Evolutionary conservation across 2,113 vertebrate species (phyloP).

Genomic region (Nanger granti): DNA sequence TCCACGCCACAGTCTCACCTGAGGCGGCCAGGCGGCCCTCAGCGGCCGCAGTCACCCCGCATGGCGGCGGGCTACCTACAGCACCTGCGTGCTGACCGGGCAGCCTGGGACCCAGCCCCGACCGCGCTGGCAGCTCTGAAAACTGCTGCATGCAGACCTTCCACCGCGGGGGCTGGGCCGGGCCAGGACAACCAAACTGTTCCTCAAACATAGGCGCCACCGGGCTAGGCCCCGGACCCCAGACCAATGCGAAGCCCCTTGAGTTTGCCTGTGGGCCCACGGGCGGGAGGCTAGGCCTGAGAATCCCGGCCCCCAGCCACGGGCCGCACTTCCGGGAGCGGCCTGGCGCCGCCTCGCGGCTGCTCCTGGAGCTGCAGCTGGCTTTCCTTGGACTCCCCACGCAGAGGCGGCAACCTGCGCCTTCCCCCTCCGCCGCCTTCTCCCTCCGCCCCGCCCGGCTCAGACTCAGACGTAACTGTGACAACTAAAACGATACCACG

Average conservation of each 20-base stretch:
- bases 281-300: no score
- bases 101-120: not conserved
- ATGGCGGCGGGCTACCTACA: not conserved
- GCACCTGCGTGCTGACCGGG: not conserved
- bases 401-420: rapidly evolving
- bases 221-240: no score
- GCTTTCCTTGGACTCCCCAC: rapidly evolving
- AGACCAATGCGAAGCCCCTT: rapidly evolving
- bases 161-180: not conserved
- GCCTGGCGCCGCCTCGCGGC: not conserved
- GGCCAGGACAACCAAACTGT: not conserved
- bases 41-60: rapidly evolving
- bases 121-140: rapidly evolving
- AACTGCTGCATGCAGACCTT: not conserved
- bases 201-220: not conserved
- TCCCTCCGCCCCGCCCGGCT: no score
- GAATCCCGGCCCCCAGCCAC: not conserved
- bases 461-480: not conserved
- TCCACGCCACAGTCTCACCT: constrained; percentile 31
- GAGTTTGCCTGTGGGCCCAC: rapidly evolving
- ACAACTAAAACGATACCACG: not conserved
- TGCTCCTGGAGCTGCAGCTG: not conserved
- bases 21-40: constrained; percentile 38
- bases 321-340: rapidly evolving
- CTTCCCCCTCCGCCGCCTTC: no score